A percentile compares a stretch with the other conserved stretches of the same genome.
Conservation (phyloP, 1,140 invertebrate species). For the Pseudomyrmex sp. region DNA sequence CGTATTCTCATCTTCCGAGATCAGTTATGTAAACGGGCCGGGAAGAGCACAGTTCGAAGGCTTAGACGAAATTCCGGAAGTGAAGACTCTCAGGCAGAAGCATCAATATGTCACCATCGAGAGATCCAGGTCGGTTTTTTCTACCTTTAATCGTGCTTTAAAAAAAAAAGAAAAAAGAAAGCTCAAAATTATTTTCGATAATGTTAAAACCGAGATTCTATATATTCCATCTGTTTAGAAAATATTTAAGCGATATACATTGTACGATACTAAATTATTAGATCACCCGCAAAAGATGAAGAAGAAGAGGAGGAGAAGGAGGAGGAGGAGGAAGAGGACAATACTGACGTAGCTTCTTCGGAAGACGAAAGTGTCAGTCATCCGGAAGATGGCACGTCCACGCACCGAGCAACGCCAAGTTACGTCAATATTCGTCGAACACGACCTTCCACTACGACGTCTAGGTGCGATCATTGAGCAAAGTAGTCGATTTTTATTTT, state of each 20-base stretch:
- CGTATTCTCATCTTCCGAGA: conserved; percentile 56
- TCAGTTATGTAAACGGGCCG: conserved; percentile 80
- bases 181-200: background rate
- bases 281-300: conserved; percentile 66
- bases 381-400: conserved; percentile 76
- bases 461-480: conserved; percentile 52
- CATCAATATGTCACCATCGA: conserved; percentile 88
- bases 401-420: conserved; percentile 84
- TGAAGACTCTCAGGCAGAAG: conserved; percentile 86
- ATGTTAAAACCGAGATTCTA: background rate
- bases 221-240: background rate
- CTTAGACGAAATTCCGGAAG: conserved; percentile 85
- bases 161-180: background rate
- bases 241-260: background rate
- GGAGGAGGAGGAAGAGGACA: conserved; percentile 80
- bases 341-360: conserved; percentile 74
- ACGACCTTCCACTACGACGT: conserved; percentile 85
- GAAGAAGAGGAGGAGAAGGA: conserved; percentile 79
- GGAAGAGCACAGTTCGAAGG: conserved; percentile 90
- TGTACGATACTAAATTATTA: conserved; percentile 33
- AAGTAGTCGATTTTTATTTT: conserved; percentile 31
- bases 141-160: background rate
- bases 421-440: conserved; percentile 89
- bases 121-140: conserved; percentile 80
- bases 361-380: conserved; percentile 77